Percentiles rank a stretch among this genome's conserved stretches.
These are phyloP conservation scores for Sinosuthora webbiana DNA, from an alignment of 2,113 vertebrate species.

Conservation along the genomic window DNA sequence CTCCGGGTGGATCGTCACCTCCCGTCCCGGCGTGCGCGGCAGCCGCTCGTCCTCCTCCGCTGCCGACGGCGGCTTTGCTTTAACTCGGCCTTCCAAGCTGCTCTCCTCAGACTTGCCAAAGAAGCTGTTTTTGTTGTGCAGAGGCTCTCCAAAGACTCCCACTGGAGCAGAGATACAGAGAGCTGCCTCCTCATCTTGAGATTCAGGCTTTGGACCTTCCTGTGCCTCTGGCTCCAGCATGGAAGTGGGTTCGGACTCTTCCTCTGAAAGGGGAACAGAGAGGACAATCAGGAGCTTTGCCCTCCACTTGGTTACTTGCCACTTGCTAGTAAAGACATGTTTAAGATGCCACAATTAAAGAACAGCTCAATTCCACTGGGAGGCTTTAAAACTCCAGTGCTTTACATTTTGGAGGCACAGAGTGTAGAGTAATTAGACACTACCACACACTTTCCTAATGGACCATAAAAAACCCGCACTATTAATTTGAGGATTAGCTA, in stretches of 20 bases:
- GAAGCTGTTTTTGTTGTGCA: slow-evolving; percentile 41
- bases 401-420: slow-evolving; percentile 29
- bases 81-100: slow-evolving; percentile 67
- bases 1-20: slow-evolving; percentile 67
- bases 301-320: neutral
- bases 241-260: slow-evolving; percentile 36
- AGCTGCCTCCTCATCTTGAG: slow-evolving; percentile 55
- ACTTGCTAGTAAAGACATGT: neutral
- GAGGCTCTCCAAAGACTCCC: slow-evolving; percentile 62
- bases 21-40: slow-evolving; percentile 72
- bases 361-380: slow-evolving; percentile 20
- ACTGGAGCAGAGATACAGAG: slow-evolving; percentile 74
- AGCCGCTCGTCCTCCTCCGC: slow-evolving; percentile 73
- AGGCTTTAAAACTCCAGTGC: slow-evolving; percentile 35
- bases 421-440: slow-evolving; percentile 38
- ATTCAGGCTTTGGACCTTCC: slow-evolving; percentile 62
- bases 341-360: slow-evolving; percentile 15
- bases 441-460: slow-evolving; percentile 52
- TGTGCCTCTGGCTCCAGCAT: slow-evolving; percentile 66
- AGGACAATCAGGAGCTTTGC: neutral
- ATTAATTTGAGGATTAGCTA: slow-evolving; percentile 60
- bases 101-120: slow-evolving; percentile 63
- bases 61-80: slow-evolving; percentile 48
- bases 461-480: neutral
- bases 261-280: slow-evolving; percentile 58